These are phyloP conservation scores for Zaprionus obscuricornis DNA, from an alignment of 2,888 invertebrate species.

Conservation along the genomic window DNA sequence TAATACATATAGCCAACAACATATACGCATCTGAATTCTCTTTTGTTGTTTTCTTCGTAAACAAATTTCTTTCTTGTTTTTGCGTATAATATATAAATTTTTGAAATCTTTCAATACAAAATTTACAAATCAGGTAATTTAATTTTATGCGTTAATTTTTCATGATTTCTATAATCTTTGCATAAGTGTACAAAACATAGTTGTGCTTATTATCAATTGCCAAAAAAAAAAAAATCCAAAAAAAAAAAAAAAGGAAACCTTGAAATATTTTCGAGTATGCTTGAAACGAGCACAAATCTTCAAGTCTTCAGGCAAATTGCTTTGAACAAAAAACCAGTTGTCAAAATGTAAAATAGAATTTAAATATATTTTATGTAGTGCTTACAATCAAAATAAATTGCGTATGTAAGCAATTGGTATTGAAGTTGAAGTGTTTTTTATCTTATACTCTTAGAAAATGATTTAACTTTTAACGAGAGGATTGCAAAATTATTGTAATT, in stretches of 20 bases:
- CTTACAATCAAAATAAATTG: neutral
- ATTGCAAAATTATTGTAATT: constrained; percentile 39
- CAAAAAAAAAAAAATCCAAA: neutral
- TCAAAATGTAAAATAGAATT: constrained; percentile 18
- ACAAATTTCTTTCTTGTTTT: constrained; percentile 49
- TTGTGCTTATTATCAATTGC: neutral
- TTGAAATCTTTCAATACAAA: neutral
- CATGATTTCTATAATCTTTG: no score
- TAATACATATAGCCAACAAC: constrained; percentile 10
- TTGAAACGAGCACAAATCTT: no score
- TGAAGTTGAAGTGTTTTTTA: no score
- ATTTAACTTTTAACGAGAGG: neutral
- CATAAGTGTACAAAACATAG: no score
- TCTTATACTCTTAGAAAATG: no score
- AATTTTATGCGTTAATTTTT: neutral
- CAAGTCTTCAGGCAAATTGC: no score
- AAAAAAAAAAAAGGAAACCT: neutral
- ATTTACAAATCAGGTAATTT: constrained; percentile 4
- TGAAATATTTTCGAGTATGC: no score
- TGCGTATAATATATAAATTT: neutral
- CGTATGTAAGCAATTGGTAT: neutral
- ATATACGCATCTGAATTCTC: constrained; percentile 27
- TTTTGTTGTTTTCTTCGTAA: constrained; percentile 61
- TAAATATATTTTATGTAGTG: constrained; percentile 1
- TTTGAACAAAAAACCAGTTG: constrained; percentile 60